Percentiles rank a stretch among this genome's conserved stretches.
Evolutionary conservation across 2,888 invertebrate genomes (phyloP).

Genomic region (Brenthis daphne): DNA sequence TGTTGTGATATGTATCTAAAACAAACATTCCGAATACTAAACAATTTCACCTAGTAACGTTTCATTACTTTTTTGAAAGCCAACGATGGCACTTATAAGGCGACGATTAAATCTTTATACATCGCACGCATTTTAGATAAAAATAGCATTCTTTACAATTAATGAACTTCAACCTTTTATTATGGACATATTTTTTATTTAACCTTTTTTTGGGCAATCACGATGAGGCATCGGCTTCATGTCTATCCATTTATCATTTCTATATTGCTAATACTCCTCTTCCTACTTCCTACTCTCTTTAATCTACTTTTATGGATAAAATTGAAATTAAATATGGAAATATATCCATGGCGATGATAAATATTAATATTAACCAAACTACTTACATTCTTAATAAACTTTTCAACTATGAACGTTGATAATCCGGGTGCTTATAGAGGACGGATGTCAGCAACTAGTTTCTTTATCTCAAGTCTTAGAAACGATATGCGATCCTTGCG

Average conservation of each 20-base stretch:
- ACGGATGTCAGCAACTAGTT: slow-evolving; percentile 37
- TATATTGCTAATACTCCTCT: neutral
- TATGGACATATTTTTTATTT: neutral
- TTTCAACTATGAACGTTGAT: slow-evolving; percentile 29
- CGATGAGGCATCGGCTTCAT: neutral
- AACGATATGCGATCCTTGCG: slow-evolving; percentile 30
- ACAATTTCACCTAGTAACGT: slow-evolving; percentile 22
- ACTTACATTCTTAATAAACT: slow-evolving; percentile 33
- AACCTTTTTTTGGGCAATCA: neutral
- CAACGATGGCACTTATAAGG: slow-evolving; percentile 25
- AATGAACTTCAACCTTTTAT: slow-evolving; percentile 9
- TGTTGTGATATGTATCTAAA: slow-evolving; percentile 32
- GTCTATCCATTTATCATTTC: neutral
- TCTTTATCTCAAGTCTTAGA: slow-evolving; percentile 34
- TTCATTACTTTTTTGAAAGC: slow-evolving; percentile 26
- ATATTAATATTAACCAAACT: slow-evolving; percentile 18
- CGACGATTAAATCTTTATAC: slow-evolving; percentile 18
- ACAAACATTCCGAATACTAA: slow-evolving; percentile 24
- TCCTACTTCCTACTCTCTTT: neutral
- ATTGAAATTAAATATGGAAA: slow-evolving; percentile 7
- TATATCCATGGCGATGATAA: slow-evolving; percentile 4
- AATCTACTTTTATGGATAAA: slow-evolving; percentile 12
- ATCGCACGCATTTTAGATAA: slow-evolving; percentile 12
- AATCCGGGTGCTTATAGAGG: slow-evolving; percentile 30
- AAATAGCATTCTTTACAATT: slow-evolving; percentile 7